Evolutionary conservation across 2,888 invertebrate species (phyloP), one percentile per base, ranked within the genome.

Genomic region (Mythimna ferrago): DNA sequence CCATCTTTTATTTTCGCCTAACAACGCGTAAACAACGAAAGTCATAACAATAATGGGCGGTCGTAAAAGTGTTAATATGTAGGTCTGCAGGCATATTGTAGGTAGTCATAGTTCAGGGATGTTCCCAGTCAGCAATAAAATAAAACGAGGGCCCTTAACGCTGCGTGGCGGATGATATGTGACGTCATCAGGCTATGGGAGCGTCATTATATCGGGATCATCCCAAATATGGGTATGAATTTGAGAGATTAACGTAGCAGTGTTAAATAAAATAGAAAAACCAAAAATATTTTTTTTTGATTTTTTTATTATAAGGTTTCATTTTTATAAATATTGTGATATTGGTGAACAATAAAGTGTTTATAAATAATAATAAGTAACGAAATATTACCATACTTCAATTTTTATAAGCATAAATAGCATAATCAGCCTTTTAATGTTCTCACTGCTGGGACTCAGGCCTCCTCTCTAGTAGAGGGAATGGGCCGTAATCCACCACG

Each of bases 111-210:
- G 71, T 67, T 73, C 67, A 72, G 78, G 82, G 83, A 85, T 83
- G 83, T 75, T 84, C 86, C 86, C 73, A 81, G 86, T 74, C 81
- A 74, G 88, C 86, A 89, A 92, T 93, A 93, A 92, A 92, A 91
- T 90, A 85, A 90, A 92, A 92, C 83, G 90, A 91, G 90, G 88
- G 86, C 85, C 83, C 84, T 85, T 73, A 82, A 69, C 80, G 84
- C 66, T 71, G 68, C 62, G 82, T 82, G 83, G 86, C 87, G 86
- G 83, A 81, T 82, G 82, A 78, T 78, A 71, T 72, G 68, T 92
- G 91, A 92, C 91, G 90, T 92, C 89, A 92, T 73, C 54, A 62
- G 65, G 66, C 74, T 80, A 85, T 85, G 88, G 88, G 88, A 72
- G 88, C 69, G 89, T 88, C 89, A 83, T 87, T 87, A 82, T 77